phyloP scores from a whole-genome alignment of 2,113 vertebrate genomes.

The Nymphicus hollandicus region DNA sequence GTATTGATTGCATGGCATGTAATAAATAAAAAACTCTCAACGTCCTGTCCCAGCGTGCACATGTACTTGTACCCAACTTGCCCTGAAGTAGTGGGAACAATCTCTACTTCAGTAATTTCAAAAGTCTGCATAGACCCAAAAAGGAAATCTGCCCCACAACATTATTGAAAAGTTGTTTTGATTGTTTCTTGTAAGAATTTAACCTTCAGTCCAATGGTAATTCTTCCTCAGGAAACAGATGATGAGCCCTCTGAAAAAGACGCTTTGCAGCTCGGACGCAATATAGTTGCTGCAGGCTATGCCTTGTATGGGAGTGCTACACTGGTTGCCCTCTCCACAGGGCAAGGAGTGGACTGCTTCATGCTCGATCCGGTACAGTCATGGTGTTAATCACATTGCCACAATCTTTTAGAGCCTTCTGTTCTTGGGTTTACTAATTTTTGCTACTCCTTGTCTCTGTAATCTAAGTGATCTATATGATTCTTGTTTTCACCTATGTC shows the following conservation, averaged over 20 bases:
- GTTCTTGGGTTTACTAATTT: neutral
- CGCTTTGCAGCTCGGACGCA: constrained; percentile 84
- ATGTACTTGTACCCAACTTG: neutral
- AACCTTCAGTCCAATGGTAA: neutral
- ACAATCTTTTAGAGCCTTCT: neutral
- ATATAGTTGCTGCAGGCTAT: constrained; percentile 93
- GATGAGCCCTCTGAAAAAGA: constrained; percentile 85
- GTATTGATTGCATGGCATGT: neutral
- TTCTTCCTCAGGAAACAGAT: constrained; percentile 72
- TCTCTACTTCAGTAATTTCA: neutral
- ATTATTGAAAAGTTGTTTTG: neutral
- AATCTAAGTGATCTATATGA: neutral
- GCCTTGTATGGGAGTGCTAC: constrained; percentile 95
- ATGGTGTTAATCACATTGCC: neutral
- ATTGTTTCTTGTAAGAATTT: neutral
- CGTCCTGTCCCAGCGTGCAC: neutral
- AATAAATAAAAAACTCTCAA: neutral
- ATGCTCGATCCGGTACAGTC: constrained; percentile 91
- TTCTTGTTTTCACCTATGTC: neutral
- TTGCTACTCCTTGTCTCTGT: neutral
- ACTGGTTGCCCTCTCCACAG: constrained; percentile 89
- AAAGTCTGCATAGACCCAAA: neutral
- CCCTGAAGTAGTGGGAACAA: neutral
- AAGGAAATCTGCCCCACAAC: neutral
- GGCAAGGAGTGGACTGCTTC: constrained; percentile 92